phyloP scores from a whole-genome alignment of 2,113 vertebrate genomes.

The Callospermophilus lateralis region DNA sequence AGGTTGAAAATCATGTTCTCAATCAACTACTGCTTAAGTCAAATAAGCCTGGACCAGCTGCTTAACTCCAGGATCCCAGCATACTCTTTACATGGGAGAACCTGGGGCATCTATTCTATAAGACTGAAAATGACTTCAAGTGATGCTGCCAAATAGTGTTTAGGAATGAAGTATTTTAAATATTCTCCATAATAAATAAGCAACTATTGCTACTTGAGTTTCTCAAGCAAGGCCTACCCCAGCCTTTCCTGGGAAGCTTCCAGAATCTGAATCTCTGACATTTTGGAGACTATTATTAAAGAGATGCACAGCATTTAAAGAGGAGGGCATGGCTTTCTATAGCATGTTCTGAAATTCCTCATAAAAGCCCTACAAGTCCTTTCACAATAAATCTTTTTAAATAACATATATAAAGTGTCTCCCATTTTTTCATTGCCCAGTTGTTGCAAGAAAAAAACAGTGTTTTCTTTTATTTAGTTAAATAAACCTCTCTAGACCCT shows the following conservation, averaged over 20 bases:
- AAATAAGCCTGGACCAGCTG: not conserved
- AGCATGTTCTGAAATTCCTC: slow-evolving; percentile 23
- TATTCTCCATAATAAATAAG: slow-evolving; percentile 19
- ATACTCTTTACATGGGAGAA: not conserved
- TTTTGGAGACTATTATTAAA: slow-evolving; percentile 43
- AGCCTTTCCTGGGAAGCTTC: slow-evolving; percentile 39
- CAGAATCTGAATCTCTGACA: slow-evolving; percentile 2
- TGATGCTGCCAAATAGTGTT: not conserved
- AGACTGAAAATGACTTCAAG: slow-evolving; percentile 39
- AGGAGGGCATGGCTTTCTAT: not conserved
- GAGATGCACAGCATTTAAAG: not conserved
- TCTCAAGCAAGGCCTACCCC: not conserved
- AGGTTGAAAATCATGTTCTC: slow-evolving; percentile 4
- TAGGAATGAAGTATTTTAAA: slow-evolving; percentile 45
- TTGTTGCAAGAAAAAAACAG: not conserved
- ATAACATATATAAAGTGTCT: not conserved
- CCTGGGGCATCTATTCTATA: not conserved
- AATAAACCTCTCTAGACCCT: slow-evolving; percentile 40
- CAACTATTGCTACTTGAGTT: not conserved
- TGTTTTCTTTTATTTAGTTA: slow-evolving; percentile 57
- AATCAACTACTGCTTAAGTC: not conserved
- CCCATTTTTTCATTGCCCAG: not conserved
- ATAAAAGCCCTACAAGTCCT: slow-evolving; percentile 52
- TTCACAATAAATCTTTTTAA: slow-evolving; percentile 55
- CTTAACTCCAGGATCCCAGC: not conserved